Evolutionary conservation across 2,113 vertebrate species (phyloP), one percentile per base, ranked within the genome.

Genomic region (Pomatorhinus ruficollis): DNA sequence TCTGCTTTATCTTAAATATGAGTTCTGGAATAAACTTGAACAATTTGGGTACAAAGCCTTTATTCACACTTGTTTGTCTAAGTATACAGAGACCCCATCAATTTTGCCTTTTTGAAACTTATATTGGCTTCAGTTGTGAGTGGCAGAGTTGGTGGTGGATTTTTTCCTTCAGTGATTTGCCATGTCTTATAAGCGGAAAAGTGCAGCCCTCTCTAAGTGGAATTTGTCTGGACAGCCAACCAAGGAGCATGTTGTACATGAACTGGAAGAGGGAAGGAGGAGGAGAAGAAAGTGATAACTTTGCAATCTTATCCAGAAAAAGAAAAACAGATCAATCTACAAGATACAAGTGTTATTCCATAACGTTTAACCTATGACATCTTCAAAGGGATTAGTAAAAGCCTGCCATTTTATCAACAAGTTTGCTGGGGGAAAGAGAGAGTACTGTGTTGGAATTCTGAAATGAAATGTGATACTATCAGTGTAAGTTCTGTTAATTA

Each of bases 1-100:
- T 95, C 63, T 92, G 70, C 53, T 94, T 95, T 83, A 97, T 80
- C 35, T 95, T 96, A 89, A 94, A 86, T 94, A 74, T 25, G 49
- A 93, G 80, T 80, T 95, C 87, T 96, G 95, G 95, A 96, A 97
- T 96, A 97, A 96, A 95, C 89, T 96, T 95, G 93, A 97, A 89
- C 27, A 8, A 89, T 85, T 94, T 90, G 77, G 65, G 25, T 90
- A 92, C 76, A 95, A 89, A 89, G 83, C 89, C 66, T 95, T 93
- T 85, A 90, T 76, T 83, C 66, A 92, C 90, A 82, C 65, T 90
- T 92, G 60, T 85, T 72, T 92, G 61, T 94, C 31, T 81, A 95
- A 86, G 28, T 54, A 42, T 79, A 81, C 6, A 22, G 35, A 89
- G 64, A 91, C 6, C 23, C 24, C 49, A 82, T 77, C 31, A 7